A percentile compares a stretch with the other conserved stretches of the same genome.
Evolutionary conservation across 2,113 vertebrate genomes (phyloP).

Genomic region (Gadus macrocephalus): DNA sequence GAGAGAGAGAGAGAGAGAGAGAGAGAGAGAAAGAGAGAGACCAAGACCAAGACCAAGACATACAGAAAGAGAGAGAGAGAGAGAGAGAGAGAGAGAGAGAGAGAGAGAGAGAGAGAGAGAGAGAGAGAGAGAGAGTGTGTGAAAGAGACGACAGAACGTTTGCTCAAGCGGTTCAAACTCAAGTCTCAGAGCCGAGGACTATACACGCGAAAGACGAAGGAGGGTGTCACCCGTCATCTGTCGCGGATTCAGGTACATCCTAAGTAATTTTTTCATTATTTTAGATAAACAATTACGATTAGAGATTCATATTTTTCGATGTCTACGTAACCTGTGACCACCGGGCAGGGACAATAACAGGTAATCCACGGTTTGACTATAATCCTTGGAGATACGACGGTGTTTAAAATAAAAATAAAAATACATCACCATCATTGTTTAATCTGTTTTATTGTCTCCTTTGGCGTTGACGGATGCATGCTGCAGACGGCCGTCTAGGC

Average conservation of each 20-base stretch:
- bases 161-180: conserved; percentile 31
- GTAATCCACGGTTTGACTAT: too few relatives aligned
- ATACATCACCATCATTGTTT: too few relatives aligned
- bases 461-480: too few relatives aligned
- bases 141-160: conserved; percentile 28
- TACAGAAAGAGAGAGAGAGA: conserved; percentile 25
- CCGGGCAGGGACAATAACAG: too few relatives aligned
- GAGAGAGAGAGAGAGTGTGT: conserved; percentile 21
- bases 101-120: not conserved
- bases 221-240: conserved; percentile 61
- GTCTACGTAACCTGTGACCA: too few relatives aligned
- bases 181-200: conserved; percentile 64
- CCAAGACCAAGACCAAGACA: conserved; percentile 16
- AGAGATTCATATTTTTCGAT: too few relatives aligned
- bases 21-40: conserved; percentile 57
- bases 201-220: conserved; percentile 67
- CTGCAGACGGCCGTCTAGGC: too few relatives aligned
- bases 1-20: conserved; percentile 56
- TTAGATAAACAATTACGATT: not conserved
- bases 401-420: too few relatives aligned
- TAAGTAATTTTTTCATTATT: conserved; percentile 49
- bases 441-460: too few relatives aligned
- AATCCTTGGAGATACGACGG: too few relatives aligned
- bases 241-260: conserved; percentile 73
- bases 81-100: not conserved